Evolutionary conservation across 92 coral and sea anemone species (phyloP).

Genomic region (Siderastrea siderea): DNA sequence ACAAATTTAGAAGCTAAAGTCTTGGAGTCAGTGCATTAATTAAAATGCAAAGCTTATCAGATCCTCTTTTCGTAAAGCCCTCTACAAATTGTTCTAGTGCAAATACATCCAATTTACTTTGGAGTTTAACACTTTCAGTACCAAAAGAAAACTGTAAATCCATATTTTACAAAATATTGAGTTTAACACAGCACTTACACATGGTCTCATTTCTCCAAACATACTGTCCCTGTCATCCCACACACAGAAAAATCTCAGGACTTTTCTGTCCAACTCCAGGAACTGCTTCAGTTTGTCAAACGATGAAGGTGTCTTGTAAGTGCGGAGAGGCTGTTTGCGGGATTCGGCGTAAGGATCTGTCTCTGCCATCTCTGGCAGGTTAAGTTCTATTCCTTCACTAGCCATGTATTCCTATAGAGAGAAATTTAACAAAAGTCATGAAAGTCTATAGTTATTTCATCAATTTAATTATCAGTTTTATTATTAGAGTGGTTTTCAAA

Average conservation of each 20-base stretch:
- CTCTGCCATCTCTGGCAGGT: slow-evolving; percentile 66
- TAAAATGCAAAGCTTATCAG: too few species aligned
- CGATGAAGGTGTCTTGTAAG: slow-evolving; percentile 91
- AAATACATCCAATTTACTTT: too few species aligned
- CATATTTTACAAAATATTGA: too few species aligned
- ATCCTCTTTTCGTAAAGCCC: too few species aligned
- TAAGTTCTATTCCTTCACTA: slow-evolving; percentile 99
- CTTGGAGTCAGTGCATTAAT: too few species aligned
- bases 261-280: slow-evolving; percentile 93
- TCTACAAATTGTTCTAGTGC: too few species aligned
- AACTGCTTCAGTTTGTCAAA: slow-evolving; percentile 98
- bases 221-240: slow-evolving; percentile 99
- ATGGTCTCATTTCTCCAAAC: slow-evolving; percentile 99
- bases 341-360: slow-evolving; percentile 92
- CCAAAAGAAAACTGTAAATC: too few species aligned
- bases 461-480: too few species aligned
- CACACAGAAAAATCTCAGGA: slow-evolving; percentile 95
- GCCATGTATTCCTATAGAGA: slow-evolving; percentile 93
- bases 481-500: too few species aligned
- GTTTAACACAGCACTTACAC: slow-evolving; percentile 76
- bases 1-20: too few species aligned
- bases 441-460: neutral
- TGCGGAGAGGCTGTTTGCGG: slow-evolving; percentile 92
- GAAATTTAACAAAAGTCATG: neutral
- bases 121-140: too few species aligned